Percentiles rank a stretch among this genome's conserved stretches.
Evolutionary conservation across 2,888 invertebrate genomes (phyloP).

Genomic region (Linnaemya vulpina): DNA sequence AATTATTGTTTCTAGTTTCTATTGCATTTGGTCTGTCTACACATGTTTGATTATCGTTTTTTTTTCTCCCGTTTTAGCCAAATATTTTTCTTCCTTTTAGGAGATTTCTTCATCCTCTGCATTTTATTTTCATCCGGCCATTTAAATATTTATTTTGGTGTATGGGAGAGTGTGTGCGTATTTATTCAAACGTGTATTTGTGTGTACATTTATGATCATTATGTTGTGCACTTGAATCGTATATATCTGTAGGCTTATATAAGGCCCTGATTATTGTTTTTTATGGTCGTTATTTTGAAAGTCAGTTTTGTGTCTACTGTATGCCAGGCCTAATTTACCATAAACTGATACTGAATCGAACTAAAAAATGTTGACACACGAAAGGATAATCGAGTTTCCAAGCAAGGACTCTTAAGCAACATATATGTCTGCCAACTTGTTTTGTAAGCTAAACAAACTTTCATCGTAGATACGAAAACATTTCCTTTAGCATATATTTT

Average conservation of each 20-base stretch:
- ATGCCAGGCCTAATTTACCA: neutral
- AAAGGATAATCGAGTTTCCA: slow-evolving; percentile 29
- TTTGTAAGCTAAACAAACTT: neutral
- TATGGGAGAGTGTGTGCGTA: neutral
- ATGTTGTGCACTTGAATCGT: slow-evolving; percentile 68
- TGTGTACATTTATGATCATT: slow-evolving; percentile 4
- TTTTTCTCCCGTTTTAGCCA: slow-evolving; percentile 26
- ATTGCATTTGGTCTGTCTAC: slow-evolving; percentile 49
- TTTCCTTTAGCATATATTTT: neutral
- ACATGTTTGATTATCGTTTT: neutral
- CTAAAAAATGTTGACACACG: slow-evolving; percentile 4
- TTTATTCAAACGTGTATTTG: neutral
- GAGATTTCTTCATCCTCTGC: slow-evolving; percentile 4
- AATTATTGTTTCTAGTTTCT: slow-evolving; percentile 43
- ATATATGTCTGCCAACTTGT: slow-evolving; percentile 14
- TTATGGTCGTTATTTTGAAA: slow-evolving; percentile 17
- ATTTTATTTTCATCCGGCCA: slow-evolving; percentile 59
- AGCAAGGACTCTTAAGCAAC: slow-evolving; percentile 22
- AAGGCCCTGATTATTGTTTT: neutral
- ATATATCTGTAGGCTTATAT: slow-evolving; percentile 3
- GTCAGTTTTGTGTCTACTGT: slow-evolving; percentile 39
- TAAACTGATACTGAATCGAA: neutral
- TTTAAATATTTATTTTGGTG: slow-evolving; percentile 59
- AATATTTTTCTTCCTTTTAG: slow-evolving; percentile 29
- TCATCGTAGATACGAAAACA: neutral